These are phyloP conservation scores for Microcebus murinus DNA, from an alignment of 2,113 vertebrate genomes.

Conservation along the genomic window DNA sequence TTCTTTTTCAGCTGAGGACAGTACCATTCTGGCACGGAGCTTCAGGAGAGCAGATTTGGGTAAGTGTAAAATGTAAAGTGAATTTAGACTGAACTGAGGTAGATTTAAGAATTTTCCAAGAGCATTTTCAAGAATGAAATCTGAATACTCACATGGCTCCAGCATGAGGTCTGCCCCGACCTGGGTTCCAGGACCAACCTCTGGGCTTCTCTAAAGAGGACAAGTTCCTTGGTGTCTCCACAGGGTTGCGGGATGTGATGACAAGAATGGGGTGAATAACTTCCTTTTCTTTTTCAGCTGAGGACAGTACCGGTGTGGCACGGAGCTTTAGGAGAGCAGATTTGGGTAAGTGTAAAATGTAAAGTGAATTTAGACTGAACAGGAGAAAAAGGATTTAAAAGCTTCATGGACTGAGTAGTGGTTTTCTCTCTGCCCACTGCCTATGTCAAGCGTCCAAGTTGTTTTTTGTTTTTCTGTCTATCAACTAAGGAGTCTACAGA, in stretches of 20 bases:
- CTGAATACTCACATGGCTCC: background rate
- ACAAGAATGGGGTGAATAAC: background rate
- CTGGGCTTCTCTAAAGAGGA: background rate
- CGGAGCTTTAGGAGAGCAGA: background rate
- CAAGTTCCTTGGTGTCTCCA: background rate
- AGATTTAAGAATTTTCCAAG: background rate
- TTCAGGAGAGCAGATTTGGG: background rate
- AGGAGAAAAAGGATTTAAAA: background rate
- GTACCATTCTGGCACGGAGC: background rate
- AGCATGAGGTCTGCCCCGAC: accelerated
- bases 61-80: background rate
- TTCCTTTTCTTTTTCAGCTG: background rate
- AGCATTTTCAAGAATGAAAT: background rate
- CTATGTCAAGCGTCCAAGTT: background rate
- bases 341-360: background rate
- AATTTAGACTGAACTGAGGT: background rate
- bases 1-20: background rate
- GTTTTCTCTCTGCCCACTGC: background rate
- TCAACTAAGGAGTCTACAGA: background rate
- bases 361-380: no score
- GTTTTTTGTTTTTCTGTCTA: background rate
- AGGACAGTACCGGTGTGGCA: background rate
- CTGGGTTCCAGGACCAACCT: no score
- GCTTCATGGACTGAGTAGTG: background rate
- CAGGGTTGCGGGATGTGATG: background rate